A percentile compares a stretch with the other conserved stretches of the same genome.
Conservation (phyloP, 1,140 invertebrate genomes). For the Pteromalus puparum region DNA sequence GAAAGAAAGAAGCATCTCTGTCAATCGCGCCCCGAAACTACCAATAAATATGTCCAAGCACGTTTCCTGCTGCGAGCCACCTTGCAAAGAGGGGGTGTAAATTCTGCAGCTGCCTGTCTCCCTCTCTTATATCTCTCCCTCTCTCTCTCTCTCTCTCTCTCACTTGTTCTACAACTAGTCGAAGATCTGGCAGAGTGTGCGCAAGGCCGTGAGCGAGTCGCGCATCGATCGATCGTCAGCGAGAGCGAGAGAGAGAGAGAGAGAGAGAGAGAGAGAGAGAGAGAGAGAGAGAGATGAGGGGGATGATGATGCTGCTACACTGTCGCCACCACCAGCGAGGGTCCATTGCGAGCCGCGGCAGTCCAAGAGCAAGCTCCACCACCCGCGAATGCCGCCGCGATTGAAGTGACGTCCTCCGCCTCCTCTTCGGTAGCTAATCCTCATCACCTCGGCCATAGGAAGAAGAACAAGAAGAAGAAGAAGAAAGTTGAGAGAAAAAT, state of each 20-base stretch:
- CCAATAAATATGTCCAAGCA: too few relatives aligned
- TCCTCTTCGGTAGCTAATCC: constrained; percentile 7
- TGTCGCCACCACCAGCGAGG: not conserved
- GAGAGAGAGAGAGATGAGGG: not conserved
- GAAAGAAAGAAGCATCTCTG: not conserved
- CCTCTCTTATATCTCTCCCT: too few relatives aligned
- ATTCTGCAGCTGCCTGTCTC: not conserved
- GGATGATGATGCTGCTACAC: constrained; percentile 23
- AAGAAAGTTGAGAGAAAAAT: not conserved
- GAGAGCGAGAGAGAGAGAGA: not conserved
- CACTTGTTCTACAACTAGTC: not conserved
- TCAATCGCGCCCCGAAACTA: not conserved
- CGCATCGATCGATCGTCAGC: constrained; percentile 11
- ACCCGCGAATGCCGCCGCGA: constrained; percentile 28
- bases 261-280: not conserved
- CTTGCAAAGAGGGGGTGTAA: not conserved
- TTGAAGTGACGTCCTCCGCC: constrained; percentile 31
- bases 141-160: not conserved
- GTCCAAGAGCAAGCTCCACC: constrained; percentile 11
- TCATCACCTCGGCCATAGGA: not conserved
- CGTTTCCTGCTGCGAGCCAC: not conserved
- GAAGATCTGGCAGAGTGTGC: not conserved
- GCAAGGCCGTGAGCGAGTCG: not conserved
- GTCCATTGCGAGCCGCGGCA: constrained; percentile 25
- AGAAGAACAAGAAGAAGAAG: not conserved